phyloP scores from a whole-genome alignment of 2,113 vertebrate genomes.

The Nestor notabilis region DNA sequence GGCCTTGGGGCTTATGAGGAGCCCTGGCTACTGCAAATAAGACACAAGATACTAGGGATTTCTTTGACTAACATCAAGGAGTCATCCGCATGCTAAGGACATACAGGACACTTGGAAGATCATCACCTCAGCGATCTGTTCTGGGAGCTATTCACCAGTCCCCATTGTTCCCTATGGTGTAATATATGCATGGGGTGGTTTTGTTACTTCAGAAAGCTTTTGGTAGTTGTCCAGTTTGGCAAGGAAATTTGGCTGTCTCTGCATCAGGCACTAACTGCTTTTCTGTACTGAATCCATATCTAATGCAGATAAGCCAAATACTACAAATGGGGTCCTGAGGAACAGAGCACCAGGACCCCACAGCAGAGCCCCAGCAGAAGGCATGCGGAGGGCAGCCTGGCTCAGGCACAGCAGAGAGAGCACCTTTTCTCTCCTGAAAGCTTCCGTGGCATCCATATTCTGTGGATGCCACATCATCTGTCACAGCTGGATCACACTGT shows the following conservation, averaged over 20 bases:
- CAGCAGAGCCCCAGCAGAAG: neutral
- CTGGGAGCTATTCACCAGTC: neutral
- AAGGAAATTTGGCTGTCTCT: neutral
- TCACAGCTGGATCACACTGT: neutral
- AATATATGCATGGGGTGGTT: accelerated
- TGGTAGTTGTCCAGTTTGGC: neutral
- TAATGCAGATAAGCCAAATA: neutral
- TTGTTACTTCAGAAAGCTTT: neutral
- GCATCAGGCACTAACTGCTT: neutral
- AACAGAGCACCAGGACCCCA: neutral
- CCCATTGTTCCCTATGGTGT: accelerated
- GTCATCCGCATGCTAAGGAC: neutral
- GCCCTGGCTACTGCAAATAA: neutral
- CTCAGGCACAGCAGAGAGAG: neutral
- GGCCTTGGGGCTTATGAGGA: neutral
- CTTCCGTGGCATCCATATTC: no score
- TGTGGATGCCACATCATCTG: accelerated
- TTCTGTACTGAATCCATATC: neutral
- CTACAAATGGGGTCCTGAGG: neutral
- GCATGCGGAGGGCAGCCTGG: neutral
- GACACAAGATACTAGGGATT: neutral
- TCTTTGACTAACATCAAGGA: neutral
- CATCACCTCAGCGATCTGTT: neutral
- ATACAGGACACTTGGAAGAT: neutral
- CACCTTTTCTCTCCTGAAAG: neutral